These are phyloP conservation scores for Andricus quercusramuli DNA, from an alignment of 2,888 invertebrate genomes.

Conservation along the genomic window DNA sequence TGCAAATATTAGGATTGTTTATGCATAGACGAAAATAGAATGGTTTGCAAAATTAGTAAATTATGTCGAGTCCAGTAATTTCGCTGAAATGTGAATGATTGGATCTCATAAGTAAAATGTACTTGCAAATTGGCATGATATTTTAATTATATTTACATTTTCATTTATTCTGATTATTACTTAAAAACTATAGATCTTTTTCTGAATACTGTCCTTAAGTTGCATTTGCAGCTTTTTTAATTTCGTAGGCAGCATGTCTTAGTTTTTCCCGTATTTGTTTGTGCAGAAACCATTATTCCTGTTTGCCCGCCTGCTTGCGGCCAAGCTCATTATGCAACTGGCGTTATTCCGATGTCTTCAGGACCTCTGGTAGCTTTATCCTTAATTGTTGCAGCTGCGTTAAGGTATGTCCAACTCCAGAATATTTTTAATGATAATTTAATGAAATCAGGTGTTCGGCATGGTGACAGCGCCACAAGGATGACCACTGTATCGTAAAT, in stretches of 20 bases:
- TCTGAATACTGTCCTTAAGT: slow-evolving; percentile 34
- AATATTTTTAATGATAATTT: no score
- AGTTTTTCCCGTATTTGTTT: slow-evolving; percentile 73
- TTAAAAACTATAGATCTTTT: not conserved
- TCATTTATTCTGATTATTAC: not conserved
- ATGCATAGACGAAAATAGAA: not conserved
- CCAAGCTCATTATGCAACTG: slow-evolving; percentile 83
- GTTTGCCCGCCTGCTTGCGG: slow-evolving; percentile 96
- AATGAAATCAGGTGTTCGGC: no score
- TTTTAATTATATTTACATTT: not conserved
- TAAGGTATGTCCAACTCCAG: slow-evolving; percentile 71
- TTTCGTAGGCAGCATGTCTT: slow-evolving; percentile 73
- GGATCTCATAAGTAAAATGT: slow-evolving; percentile 3
- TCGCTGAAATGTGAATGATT: not conserved
- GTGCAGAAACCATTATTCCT: slow-evolving; percentile 92
- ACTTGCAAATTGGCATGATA: slow-evolving; percentile 18
- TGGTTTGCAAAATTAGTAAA: not conserved
- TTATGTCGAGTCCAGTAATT: not conserved
- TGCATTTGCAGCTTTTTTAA: slow-evolving; percentile 31
- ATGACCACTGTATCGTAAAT: no score
- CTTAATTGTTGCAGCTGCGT: slow-evolving; percentile 79
- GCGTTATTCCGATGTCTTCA: slow-evolving; percentile 80
- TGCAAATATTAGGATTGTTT: not conserved
- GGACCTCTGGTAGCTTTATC: slow-evolving; percentile 77
- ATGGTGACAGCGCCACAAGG: no score